Evolutionary conservation across 2,113 vertebrate genomes (phyloP).

Genomic region (Odobenus rosmarus): DNA sequence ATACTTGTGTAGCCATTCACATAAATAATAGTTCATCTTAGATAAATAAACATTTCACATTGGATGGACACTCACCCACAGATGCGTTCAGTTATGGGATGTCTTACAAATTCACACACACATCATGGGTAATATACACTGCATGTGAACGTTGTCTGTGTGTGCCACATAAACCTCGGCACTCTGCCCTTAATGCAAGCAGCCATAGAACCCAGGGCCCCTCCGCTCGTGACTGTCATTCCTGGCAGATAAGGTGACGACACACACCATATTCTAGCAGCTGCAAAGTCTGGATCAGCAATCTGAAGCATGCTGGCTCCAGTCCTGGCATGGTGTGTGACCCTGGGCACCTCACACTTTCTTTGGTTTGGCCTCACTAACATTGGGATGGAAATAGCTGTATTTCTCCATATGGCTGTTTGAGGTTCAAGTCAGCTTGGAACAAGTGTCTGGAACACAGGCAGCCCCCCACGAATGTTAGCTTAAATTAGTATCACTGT

Average conservation of each 20-base stretch:
- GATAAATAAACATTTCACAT: background rate
- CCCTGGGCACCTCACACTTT: rapidly evolving
- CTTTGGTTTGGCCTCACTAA: rapidly evolving
- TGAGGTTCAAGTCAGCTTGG: no score
- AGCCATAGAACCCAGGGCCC: rapidly evolving
- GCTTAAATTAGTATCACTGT: rapidly evolving
- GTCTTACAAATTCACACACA: rapidly evolving
- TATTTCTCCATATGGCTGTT: rapidly evolving
- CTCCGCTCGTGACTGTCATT: rapidly evolving
- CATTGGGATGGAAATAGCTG: rapidly evolving
- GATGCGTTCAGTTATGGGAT: rapidly evolving
- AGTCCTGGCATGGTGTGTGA: rapidly evolving
- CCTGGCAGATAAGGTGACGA: rapidly evolving
- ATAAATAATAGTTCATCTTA: rapidly evolving
- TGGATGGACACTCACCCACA: background rate
- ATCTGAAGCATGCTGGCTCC: rapidly evolving
- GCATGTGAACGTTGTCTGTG: rapidly evolving
- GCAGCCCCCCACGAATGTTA: rapidly evolving
- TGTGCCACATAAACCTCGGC: rapidly evolving
- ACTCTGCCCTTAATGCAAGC: rapidly evolving
- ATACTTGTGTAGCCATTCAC: rapidly evolving
- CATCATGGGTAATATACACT: rapidly evolving
- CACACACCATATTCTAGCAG: rapidly evolving
- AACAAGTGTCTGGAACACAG: no score
- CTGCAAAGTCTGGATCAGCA: rapidly evolving